Base-by-base conservation (phyloP, 2,797 vertebrate species). In the Intellagama lesueurii region DNA sequence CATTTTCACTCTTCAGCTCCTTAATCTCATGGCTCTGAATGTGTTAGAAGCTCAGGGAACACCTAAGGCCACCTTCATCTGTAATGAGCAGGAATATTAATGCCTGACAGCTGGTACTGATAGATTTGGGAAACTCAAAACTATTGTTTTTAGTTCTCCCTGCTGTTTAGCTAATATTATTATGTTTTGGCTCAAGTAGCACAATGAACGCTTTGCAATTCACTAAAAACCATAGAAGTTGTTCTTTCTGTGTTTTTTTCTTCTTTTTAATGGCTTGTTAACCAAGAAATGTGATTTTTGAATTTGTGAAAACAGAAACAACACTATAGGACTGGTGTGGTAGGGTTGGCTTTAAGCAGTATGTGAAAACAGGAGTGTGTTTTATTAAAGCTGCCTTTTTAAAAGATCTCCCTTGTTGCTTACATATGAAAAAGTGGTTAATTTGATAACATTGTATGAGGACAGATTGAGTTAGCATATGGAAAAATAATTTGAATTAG, bases 21-120 rank as follows among this genome's bases (percentile, higher is more conserved):
- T 1, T 78, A 30, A 24, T 75, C 60, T 44, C 77, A 0, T 19
- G 87, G 85, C 90, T 93, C 83, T 0, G 0, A 88, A 0, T 84
- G 87, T 81, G 87, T 44, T 8, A 30, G 17, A 86, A 69, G 79
- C 90, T 91, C 0, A 0, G 93, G 92, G 91, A 95, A 90, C 90
- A 89, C 89, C 91, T 86, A 83, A 89, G 82, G 87, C 88, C 82
- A 19, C 89, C 85, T 91, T 89, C 24, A 84, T 85, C 89, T 87
- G 87, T 40, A 47, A 64, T 0, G 47, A 73, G 68, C 28, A 85
- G 52, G 22, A 69, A 86, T 76, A 91, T 79, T 70, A 30, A 72
- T 80, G 1, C 0, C 0, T 93, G 79, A 30, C 40, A 69, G 64
- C 91, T 79, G 56, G 22, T 56, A 32, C 0, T 16, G 68, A 79